Evolutionary conservation across 2,888 invertebrate genomes (phyloP), one percentile per base, ranked within the genome.

Genomic region (Trichopoda pennipes): DNA sequence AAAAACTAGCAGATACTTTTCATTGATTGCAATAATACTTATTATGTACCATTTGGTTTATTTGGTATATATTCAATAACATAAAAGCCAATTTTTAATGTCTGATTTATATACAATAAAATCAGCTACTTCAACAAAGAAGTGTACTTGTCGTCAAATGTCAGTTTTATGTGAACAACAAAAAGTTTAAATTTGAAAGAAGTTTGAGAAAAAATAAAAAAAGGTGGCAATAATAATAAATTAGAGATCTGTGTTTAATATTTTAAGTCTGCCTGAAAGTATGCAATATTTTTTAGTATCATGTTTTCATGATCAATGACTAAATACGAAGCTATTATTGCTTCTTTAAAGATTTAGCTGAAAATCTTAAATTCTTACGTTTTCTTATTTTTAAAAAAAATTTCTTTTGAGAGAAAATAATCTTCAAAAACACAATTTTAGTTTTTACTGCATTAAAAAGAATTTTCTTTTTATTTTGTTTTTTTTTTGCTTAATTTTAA

Each of bases 401-500:
- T 56, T 55, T 76, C 60, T 55, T 53, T 38, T 47, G 28, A 44
- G 28, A 69, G 28, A 42, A 53, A 44, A 56, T 56, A 56, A 28
- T 58, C 66, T 55, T 78, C 60, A 78, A 42, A 60, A 75, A n/a
- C 23, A 70, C 42, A 75, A 63, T 72, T 66, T 63, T 23, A 72
- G 63, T 79, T 76, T 79, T 42, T 38, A 28, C 2, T 7, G 8
- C 6, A 12, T 78, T 66, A 61, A 42, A 51, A 63, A 44, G 44
- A 63, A 55, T 66, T 68, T 55, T 74, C 73, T 23, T 47, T 38
- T 42, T n/a, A n/a, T n/a, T n/a, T n/a, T n/a, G n/a, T n/a, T n/a
- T 28, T 28, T 28, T 1, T 28, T 28, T 38, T 66, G 72, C 79
- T 79, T 79, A 79, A 82, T 79, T 79, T 79, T 72, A 63, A 82